Evolutionary conservation across 2,113 vertebrate genomes (phyloP), one percentile per base, ranked within the genome.

Genomic region (Helogale parvula): DNA sequence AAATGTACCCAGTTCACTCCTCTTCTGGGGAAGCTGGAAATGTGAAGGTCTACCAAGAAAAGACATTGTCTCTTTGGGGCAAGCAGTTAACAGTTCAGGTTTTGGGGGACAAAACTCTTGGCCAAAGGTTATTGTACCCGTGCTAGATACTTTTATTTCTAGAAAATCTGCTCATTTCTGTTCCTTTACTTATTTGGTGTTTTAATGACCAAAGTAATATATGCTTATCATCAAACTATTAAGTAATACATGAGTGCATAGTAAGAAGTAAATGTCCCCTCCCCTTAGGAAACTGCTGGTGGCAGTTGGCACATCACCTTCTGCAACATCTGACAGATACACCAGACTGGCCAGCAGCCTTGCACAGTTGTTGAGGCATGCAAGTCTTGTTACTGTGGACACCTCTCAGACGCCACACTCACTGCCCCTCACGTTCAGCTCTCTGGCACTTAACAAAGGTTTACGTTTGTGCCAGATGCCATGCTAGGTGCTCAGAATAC

Each of bases 141-240:
- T 63, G 23, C 17, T 88, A 83, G 74, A 54, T 14, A 63, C 45
- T 33, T 82, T 50, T 80, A 74, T 83, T 68, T 68, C 23, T 31
- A 74, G 74, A 74, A 66, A 93, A 1, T n/a, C 23, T 38, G 5
- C 68, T 90, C 5, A 10, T 76, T 77, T 82, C 66, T 86, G 50
- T 60, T 95, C n/a, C 29, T 83, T 47, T 83, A 71, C 27, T 65
- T 50, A 52, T 47, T 47, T 65, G 9, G 11, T n/a, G 25, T 87
- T 16, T 95, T 50, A 88, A 72, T 88, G 27, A 72, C 81, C 77
- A 91, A 83, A 91, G 6, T 52, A 76, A 88, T 25, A 38, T 3
- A 19, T 41, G 16, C 21, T 69, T 60, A 33, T 25, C 38, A n/a
- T 77, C 54, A 82, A 95, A 81, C 29, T 54, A 23, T 7, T 14